These are phyloP conservation scores for Drosophila lacertosa DNA, from an alignment of 1,140 invertebrate species.

Conservation along the genomic window DNA sequence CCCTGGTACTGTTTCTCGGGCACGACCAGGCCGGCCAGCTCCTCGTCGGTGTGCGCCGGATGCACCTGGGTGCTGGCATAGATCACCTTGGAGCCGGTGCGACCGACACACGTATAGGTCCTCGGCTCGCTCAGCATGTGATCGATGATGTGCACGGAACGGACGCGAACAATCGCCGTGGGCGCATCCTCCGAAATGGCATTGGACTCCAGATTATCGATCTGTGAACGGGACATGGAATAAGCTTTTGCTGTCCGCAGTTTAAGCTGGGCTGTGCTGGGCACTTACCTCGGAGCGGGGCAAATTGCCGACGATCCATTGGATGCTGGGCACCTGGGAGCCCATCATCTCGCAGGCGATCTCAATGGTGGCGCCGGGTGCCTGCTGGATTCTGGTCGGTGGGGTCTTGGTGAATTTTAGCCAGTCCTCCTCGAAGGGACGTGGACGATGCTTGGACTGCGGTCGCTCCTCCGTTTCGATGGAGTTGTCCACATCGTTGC, in stretches of 20 bases:
- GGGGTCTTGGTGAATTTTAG: slow-evolving; percentile 85
- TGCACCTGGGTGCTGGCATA: slow-evolving; percentile 85
- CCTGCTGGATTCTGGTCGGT: slow-evolving; percentile 76
- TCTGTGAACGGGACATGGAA: slow-evolving; percentile 38
- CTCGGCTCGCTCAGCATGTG: slow-evolving; percentile 67
- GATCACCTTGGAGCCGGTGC: slow-evolving; percentile 86
- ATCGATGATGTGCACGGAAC: slow-evolving; percentile 87
- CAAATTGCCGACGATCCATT: slow-evolving; percentile 88
- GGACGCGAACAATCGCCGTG: slow-evolving; percentile 86
- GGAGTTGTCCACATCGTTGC: slow-evolving; percentile 77
- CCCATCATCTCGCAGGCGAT: slow-evolving; percentile 89
- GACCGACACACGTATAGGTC: slow-evolving; percentile 89
- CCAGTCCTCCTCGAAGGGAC: slow-evolving; percentile 83
- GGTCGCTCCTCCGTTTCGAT: slow-evolving; percentile 60
- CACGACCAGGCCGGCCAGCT: slow-evolving; percentile 42
- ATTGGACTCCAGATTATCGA: slow-evolving; percentile 84
- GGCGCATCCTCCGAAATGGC: slow-evolving; percentile 85
- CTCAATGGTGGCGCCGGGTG: slow-evolving; percentile 85
- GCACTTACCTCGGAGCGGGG: slow-evolving; percentile 87
- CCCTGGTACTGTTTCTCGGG: slow-evolving; percentile 69
- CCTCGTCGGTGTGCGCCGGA: slow-evolving; percentile 60
- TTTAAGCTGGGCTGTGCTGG: background rate
- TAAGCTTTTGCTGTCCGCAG: no score
- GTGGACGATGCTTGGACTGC: slow-evolving; percentile 43
- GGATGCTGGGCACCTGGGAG: slow-evolving; percentile 88